Evolutionary conservation across 2,888 invertebrate genomes (phyloP), one percentile per base, ranked within the genome.

Genomic region (Ornithoptera alexandrae): DNA sequence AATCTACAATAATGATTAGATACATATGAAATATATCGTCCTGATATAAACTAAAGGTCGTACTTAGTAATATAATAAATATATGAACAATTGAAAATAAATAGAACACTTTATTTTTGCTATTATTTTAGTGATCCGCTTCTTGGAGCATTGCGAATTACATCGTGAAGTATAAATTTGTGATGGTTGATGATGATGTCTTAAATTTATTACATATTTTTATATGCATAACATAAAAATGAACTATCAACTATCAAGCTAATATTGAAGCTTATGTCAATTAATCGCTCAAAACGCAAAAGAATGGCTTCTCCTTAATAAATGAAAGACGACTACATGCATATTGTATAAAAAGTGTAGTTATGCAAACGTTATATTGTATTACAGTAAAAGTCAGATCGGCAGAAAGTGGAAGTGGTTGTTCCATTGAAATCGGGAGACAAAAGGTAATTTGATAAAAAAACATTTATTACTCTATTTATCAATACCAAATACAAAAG

Each of bases 261-360:
- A n/a, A 53, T 7, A n/a, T 53, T 53, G 53, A 6, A 50, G 4
- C 18, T 18, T 50, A 18, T 50, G 17, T 50, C 6, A 50, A 50
- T 50, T 2, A 18, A 18, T 18, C 50, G 18, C 3, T 17, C 50
- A 50, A 10, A 30, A 64, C 56, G 4, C 18, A 5, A 60, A 46
- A 10, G 15, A 18, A 63, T 60, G 68, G 39, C 60, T 68, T 63
- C 58, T 24, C 72, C 73, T 72, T 73, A 71, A 69, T 17, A 30
- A 59, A 17, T 39, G 57, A 24, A 68, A 69, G 61, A 20, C 53
- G 46, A 71, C n/a, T 63, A 62, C 62, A 68, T 65, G 68, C 75
- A 71, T 67, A 64, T 71, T 71, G 67, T 74, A 75, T 74, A 75
- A 74, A 74, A 73, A 71, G 70, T 72, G 71, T 71, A 65, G 72